Evolutionary conservation across 2,888 invertebrate genomes (phyloP).

Genomic region (Trichogramma evanescens): DNA sequence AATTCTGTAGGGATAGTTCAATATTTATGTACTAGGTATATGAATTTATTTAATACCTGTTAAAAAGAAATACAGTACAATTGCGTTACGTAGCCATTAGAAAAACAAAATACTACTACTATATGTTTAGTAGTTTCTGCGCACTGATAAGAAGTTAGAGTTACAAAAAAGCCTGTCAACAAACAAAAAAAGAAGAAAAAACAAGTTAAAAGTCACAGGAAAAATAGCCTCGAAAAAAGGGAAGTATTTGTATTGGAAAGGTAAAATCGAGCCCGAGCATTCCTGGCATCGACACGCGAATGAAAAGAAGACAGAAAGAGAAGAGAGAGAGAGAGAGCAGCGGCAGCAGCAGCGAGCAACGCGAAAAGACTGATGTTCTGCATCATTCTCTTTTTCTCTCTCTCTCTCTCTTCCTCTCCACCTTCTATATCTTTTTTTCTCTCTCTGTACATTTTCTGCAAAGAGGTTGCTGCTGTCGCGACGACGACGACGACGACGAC

Average conservation of each 20-base stretch:
- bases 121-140: too few species aligned
- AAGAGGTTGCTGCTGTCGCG: conserved; percentile 10
- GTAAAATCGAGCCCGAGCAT: conserved; percentile 28
- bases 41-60: too few species aligned
- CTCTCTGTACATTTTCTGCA: background rate
- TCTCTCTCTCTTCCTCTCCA: background rate
- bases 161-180: too few species aligned
- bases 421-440: background rate
- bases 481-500: background rate
- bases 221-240: conserved; percentile 18
- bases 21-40: too few species aligned
- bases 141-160: too few species aligned
- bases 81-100: too few species aligned
- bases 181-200: conserved; percentile 2
- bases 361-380: conserved; percentile 16
- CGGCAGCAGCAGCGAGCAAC: background rate
- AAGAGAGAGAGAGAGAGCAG: background rate
- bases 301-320: conserved; percentile 5
- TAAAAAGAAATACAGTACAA: too few species aligned
- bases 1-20: too few species aligned
- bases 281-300: conserved; percentile 27
- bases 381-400: background rate
- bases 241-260: conserved; percentile 30
- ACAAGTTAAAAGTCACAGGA: background rate
- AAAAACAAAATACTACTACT: too few species aligned